Base-by-base conservation (phyloP, 2,113 vertebrate species). In the Diadophis punctatus region DNA sequence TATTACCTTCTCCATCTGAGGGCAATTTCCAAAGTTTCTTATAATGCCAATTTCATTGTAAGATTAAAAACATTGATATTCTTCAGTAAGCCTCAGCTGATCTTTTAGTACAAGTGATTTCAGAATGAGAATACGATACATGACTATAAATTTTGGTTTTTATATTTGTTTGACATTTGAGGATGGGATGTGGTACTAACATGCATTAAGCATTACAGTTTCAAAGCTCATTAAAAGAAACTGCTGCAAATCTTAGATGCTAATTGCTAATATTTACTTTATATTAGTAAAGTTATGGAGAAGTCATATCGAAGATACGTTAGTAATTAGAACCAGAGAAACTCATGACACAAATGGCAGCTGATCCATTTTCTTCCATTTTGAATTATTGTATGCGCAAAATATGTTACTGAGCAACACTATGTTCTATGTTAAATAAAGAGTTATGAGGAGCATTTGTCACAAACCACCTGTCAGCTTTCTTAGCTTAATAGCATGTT, bases 391-490 rank as follows among this genome's bases (percentile, higher is more conserved):
- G 46, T 90, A 68, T 46, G 46, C 80, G 94, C 94, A 92, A 6
- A 5, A 34, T 87, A 52, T 3, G 93, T 94, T 95, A 87, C 80
- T 90, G 95, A 92, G 91, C 92, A 96, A 96, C 94, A 92, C 58
- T 85, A 91, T 96, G 74, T 91, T 96, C 88, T 93, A 22, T 96
- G 94, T 95, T 95, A 96, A 97, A 95, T 89, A 96, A 90, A 96
- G 93, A 94, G 91, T 92, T 48, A 94, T 92, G 3, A 48, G 52
- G 95, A 91, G 34, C 93, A 94, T 91, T 51, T 96, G 87, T 95
- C 91, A 94, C 94, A 92, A 93, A 87, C 8, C 93, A 95, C 93
- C 92, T 95, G 92, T 88, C 90, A 74, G 56, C 68, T 94, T 95
- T 86, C 91, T 95, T 94, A 92, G 60, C 92, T 34, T 39, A 68